These are phyloP conservation scores for Synanceia verrucosa DNA, from an alignment of 2,797 vertebrate species.

Conservation along the genomic window DNA sequence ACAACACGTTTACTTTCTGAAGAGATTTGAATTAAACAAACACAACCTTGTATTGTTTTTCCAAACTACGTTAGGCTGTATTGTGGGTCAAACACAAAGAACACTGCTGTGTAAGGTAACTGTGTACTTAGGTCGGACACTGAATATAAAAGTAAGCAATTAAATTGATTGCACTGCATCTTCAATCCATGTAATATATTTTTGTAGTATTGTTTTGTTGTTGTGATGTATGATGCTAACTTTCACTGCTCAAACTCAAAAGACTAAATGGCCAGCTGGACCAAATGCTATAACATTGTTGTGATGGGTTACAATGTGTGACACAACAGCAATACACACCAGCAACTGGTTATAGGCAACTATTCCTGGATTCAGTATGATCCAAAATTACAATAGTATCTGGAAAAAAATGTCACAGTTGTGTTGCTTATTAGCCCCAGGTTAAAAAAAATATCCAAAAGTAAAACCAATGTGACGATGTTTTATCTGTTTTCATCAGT, in stretches of 20 bases:
- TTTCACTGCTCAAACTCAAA: background rate
- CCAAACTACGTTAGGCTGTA: too few relatives aligned
- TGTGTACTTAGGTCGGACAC: too few relatives aligned
- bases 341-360: background rate
- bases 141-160: background rate
- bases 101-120: too few relatives aligned
- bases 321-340: background rate
- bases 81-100: background rate
- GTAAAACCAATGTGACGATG: too few relatives aligned
- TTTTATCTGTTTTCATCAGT: too few relatives aligned
- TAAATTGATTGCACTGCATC: background rate
- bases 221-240: background rate
- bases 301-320: background rate
- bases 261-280: background rate
- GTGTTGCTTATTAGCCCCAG: background rate
- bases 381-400: background rate
- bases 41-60: background rate
- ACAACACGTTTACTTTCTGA: background rate
- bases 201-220: background rate
- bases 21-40: background rate
- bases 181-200: background rate
- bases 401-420: background rate
- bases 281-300: background rate
- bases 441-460: too few relatives aligned
- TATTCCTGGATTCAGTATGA: background rate